phyloP scores from a whole-genome alignment of 1,140 invertebrate species.

The Bombus superbus region DNA sequence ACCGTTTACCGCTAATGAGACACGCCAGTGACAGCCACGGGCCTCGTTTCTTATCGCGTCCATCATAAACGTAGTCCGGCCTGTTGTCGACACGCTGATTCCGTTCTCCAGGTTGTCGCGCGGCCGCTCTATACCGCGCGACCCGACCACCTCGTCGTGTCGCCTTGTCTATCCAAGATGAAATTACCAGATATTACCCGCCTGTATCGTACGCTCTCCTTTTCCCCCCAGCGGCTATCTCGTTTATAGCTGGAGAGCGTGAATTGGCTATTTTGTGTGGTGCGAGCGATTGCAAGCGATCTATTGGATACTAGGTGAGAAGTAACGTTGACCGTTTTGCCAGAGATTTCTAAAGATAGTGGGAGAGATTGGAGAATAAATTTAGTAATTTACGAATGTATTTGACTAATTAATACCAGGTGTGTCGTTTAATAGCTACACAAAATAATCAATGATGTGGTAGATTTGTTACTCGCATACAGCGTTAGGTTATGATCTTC shows the following conservation, averaged over 20 bases:
- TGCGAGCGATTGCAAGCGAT: not conserved
- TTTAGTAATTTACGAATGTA: not conserved
- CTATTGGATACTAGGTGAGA: not conserved
- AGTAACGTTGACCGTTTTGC: no score
- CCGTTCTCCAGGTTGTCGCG: slow-evolving; percentile 24
- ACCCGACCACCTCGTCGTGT: slow-evolving; percentile 9
- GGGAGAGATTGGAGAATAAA: not conserved
- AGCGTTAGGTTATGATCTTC: no score
- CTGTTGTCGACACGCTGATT: slow-evolving; percentile 32
- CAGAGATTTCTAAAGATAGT: no score
- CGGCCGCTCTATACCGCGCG: not conserved
- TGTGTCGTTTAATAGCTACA: not conserved
- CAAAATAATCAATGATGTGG: not conserved
- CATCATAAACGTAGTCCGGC: slow-evolving; percentile 70
- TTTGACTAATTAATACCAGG: not conserved
- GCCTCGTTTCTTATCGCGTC: slow-evolving; percentile 70
- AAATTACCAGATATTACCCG: slow-evolving; percentile 57
- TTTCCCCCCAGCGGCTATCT: not conserved
- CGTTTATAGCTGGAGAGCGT: not conserved
- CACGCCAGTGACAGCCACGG: slow-evolving; percentile 70
- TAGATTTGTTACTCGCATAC: no score
- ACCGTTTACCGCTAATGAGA: slow-evolving; percentile 75
- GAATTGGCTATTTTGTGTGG: not conserved
- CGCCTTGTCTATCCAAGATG: slow-evolving; percentile 26
- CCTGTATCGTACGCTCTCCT: not conserved